Percentiles rank a stretch among this genome's conserved stretches.
Evolutionary conservation across 2,113 vertebrate genomes (phyloP).

Genomic region (Leptobrachium ailaonicum): DNA sequence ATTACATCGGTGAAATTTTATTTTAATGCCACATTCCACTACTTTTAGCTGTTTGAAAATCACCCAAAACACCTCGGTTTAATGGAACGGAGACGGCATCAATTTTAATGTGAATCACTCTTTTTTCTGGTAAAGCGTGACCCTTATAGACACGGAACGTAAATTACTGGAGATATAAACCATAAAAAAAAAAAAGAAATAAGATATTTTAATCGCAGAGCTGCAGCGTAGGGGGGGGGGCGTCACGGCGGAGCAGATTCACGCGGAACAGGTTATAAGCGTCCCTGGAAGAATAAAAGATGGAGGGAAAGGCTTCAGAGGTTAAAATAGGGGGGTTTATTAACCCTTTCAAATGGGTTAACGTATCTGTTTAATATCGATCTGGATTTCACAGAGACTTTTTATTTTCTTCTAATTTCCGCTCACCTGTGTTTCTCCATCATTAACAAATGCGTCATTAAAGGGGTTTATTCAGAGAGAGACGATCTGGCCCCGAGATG

Average conservation of each 20-base stretch:
- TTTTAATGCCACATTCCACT: conserved; percentile 82
- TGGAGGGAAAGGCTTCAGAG: not conserved
- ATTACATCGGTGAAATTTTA: conserved; percentile 85
- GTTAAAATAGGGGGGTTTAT: not conserved
- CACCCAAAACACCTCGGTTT: conserved; percentile 77
- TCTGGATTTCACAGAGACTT: no score
- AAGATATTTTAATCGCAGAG: not conserved
- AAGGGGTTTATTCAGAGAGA: no score
- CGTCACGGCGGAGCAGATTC: not conserved
- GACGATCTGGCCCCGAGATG: no score
- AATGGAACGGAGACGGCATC: conserved; percentile 79
- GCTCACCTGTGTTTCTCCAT: no score
- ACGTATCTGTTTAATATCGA: no score
- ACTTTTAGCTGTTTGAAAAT: conserved; percentile 81
- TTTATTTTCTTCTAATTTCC: no score
- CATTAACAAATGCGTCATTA: no score
- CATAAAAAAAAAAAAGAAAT: conserved; percentile 80
- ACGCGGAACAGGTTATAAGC: not conserved
- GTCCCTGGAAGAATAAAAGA: not conserved
- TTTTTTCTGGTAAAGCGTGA: conserved; percentile 78
- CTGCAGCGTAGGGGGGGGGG: not conserved
- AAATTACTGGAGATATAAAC: conserved; percentile 80
- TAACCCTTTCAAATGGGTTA: no score
- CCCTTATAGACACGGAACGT: conserved; percentile 80
- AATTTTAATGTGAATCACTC: conserved; percentile 79